Base-by-base conservation (phyloP, 2,113 vertebrate species). In the Symphodus melops region DNA sequence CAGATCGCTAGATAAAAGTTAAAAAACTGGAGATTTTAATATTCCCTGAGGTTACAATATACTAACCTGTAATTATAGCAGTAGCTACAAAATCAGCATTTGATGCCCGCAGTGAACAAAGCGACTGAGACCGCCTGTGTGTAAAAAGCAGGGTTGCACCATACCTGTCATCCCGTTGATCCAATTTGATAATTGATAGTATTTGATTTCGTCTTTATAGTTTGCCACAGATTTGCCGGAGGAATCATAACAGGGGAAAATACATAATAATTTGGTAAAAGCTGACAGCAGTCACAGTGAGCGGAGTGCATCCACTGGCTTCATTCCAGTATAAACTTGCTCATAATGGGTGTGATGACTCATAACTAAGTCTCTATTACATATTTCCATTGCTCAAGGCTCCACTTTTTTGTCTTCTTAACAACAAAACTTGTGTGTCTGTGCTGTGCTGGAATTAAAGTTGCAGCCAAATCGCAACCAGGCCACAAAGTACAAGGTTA, bases 241-340 rank as follows among this genome's bases (percentile, higher is more conserved):
- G 46, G 19, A 60, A 52, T 25, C 21, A 42, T 10, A 13, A n/a
- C 5, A 0, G 11, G 8, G 2, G 33, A 25, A 16, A 16, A 52
- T 17, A 12, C 5, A 0, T 33, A 33, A 33, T 11, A 23, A 5
- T 46, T 19, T 16, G 42, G 20, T 41, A 21, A 33, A 16, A 25
- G 39, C 0, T 41, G 20, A 59, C 20, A 41, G 10, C 37, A 65
- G 42, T 16, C 16, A 41, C 51, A 11, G 14, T 37, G 16, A 8
- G 19, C 8, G 10, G 9, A 33, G 25, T 10, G 7, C 14, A 37
- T 9, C 53, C 44, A 1, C 10, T 54, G 62, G 44, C 36, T 59
- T 68, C 8, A 53, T 68, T 39, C 33, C 58, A 60, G 54, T n/a
- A 36, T 54, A 44, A 69, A 54, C 37, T 1, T 64, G 36, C 39